phyloP scores from a whole-genome alignment of 2,888 invertebrate species.

The Epinotia demarniana region DNA sequence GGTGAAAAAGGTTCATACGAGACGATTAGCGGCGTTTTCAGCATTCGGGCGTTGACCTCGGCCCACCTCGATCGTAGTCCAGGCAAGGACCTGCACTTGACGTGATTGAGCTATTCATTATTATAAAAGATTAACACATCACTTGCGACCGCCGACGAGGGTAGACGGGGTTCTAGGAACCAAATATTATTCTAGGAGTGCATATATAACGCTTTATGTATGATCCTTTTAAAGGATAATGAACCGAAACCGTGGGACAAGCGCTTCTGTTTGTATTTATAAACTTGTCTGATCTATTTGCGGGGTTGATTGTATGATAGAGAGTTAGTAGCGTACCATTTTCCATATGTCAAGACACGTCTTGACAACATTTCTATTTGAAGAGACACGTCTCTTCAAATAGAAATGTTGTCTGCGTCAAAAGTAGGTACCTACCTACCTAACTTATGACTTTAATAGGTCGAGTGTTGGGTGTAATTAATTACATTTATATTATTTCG shows the following conservation, averaged over 20 bases:
- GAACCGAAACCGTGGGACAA: conserved; percentile 11
- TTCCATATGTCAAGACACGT: background rate
- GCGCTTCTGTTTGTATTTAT: conserved; percentile 8
- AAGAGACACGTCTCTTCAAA: too few relatives aligned
- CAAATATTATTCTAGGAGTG: conserved; percentile 1
- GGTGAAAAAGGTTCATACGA: background rate
- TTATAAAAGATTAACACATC: conserved; percentile 30
- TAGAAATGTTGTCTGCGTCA: too few relatives aligned
- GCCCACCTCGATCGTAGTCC: conserved; percentile 17
- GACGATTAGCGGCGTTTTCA: conserved; percentile 6
- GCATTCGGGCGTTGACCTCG: conserved; percentile 27
- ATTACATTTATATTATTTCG: too few relatives aligned
- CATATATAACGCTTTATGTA: background rate
- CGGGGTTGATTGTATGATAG: background rate
- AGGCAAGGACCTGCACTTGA: conserved; percentile 26
- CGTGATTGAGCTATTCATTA: conserved; percentile 16
- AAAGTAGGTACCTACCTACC: too few relatives aligned
- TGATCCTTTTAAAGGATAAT: background rate
- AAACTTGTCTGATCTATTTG: conserved; percentile 10
- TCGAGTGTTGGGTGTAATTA: too few relatives aligned
- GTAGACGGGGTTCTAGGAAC: conserved; percentile 13
- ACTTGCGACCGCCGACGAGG: conserved; percentile 26
- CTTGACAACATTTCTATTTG: too few relatives aligned
- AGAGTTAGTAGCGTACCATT: background rate
- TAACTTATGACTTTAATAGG: too few relatives aligned